These are phyloP conservation scores for Pheosia gnoma DNA, from an alignment of 2,888 invertebrate species.

Conservation along the genomic window DNA sequence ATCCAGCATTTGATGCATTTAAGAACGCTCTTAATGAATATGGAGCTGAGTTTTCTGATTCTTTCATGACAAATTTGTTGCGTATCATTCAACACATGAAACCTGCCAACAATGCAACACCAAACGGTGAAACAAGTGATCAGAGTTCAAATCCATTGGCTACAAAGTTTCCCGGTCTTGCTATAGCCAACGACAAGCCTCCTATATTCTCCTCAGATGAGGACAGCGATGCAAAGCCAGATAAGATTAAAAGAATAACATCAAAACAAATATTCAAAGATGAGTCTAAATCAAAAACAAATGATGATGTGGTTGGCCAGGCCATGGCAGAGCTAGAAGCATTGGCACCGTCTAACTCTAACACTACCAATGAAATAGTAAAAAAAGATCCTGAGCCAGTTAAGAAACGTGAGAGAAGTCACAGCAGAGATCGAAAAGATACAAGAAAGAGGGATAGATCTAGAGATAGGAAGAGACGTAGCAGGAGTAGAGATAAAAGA, in stretches of 20 bases:
- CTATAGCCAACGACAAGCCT: conserved; percentile 90
- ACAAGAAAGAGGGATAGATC: conserved; percentile 55
- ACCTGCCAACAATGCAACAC: conserved; percentile 74
- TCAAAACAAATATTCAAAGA: conserved; percentile 75
- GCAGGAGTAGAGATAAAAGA: conserved; percentile 27
- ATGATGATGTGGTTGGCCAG: conserved; percentile 87
- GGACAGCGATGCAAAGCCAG: conserved; percentile 63
- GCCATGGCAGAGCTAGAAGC: conserved; percentile 95
- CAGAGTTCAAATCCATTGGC: conserved; percentile 83
- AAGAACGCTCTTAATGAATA: conserved; percentile 94
- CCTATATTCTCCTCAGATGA: conserved; percentile 71
- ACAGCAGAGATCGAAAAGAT: conserved; percentile 54
- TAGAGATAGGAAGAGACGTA: conserved; percentile 46
- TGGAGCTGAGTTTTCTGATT: conserved; percentile 98
- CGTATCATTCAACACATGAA: conserved; percentile 98
- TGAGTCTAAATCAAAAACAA: conserved; percentile 55
- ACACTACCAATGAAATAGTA: conserved; percentile 38
- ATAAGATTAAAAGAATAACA: conserved; percentile 58
- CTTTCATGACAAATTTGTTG: conserved; percentile 95
- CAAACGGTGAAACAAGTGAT: conserved; percentile 39
- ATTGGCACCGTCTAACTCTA: conserved; percentile 87
- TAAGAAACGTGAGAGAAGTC: conserved; percentile 54
- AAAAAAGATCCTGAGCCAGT: conserved; percentile 49
- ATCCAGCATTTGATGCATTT: conserved; percentile 93
- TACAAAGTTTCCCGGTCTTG: conserved; percentile 91